Evolutionary conservation across 2,888 invertebrate species (phyloP), one percentile per base, ranked within the genome.

Genomic region (Dryocosmus kuriphilus): DNA sequence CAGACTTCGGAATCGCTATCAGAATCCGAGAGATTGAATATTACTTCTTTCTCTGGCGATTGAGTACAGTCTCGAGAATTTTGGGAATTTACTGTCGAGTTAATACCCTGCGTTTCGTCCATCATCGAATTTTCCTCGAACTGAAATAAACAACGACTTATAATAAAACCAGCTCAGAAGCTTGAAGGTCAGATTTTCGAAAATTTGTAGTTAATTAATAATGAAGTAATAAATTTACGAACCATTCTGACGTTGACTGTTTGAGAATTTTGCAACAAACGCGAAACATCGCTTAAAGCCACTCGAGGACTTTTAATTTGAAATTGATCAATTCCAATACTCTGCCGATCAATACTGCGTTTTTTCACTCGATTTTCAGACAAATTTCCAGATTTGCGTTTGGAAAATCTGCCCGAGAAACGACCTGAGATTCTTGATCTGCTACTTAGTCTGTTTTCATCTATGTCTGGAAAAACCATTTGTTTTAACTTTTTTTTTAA

Each of bases 281-380:
- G 87, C 11, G 90, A 90, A 22, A 91, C 90, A 77, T 91, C 90
- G 65, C 89, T 89, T 0, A 91, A 80, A 30, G 88, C 83, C 16
- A 91, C 90, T 62, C 86, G 84, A 9, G 89, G 90, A 78, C 87
- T 90, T 83, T 84, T 82, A 16, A 79, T 38, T 73, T 85, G 84
- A n/a, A 19, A n/a, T 2, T 24, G 22, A 27, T 75, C 61, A 24
- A 60, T 14, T 16, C 60, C n/a, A 74, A 35, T 32, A 22, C 19
- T 74, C 1, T 51, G n/a, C 74, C 19, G 46, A 73, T 41, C 24
- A 71, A 35, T n/a, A 67, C 79, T 77, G 32, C 75, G 79, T 30
- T 67, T 57, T 73, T 76, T 76, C 35, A 61, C 62, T 57, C 77
- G 78, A 57, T 60, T 76, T 71, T 80, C 82, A 14, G 86, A 85